Base-by-base conservation (phyloP, 2,888 invertebrate species). In the Lasioglossum malachurum region DNA sequence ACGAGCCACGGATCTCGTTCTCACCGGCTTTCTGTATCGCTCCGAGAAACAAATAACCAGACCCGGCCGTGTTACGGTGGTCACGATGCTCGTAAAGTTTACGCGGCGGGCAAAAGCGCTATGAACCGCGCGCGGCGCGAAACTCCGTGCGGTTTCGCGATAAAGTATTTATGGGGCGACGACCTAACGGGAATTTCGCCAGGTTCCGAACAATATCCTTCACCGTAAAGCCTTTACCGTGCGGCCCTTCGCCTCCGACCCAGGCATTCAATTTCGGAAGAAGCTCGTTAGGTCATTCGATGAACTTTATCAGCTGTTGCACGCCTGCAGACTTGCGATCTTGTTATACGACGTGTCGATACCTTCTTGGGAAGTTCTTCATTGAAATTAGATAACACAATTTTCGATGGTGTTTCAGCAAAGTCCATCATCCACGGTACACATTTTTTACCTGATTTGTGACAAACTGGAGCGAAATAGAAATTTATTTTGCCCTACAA, bases 11-110 rank as follows among this genome's bases (percentile, higher is more conserved):
- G 82, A 75, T 82, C 83, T 49, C 69, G 57, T 74, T 74, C 78
- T 72, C 83, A 38, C 38, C 79, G 80, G 38, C 69, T 69, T 76
- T 85, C 82, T 78, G 75, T 87, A 87, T 87, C 87, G 87, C 76
- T 82, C 76, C 53, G 71, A 19, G 77, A 82, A 85, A 87, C 87
- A 87, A 87, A 87, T 87, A 85, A 79, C 73, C 75, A 53, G 78
- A 38, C 27, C 49, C 71, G 41, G 35, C 79, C 80, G 83, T 75
- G 78, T 82, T 81, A 73, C 78, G 72, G 23, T 27, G 53, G 49
- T 67, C 82, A 69, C 79, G 74, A 75, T 53, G 67, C 79, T 49
- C 64, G 81, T 76, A 67, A 76, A 64, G 49, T 76, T 76, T 73
- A 67, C 83, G 44, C 31, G 74, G 8, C 19, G n/a, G 60, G 60